These are phyloP conservation scores for Silvanus unidentatus DNA, from an alignment of 2,888 invertebrate species.

Conservation along the genomic window DNA sequence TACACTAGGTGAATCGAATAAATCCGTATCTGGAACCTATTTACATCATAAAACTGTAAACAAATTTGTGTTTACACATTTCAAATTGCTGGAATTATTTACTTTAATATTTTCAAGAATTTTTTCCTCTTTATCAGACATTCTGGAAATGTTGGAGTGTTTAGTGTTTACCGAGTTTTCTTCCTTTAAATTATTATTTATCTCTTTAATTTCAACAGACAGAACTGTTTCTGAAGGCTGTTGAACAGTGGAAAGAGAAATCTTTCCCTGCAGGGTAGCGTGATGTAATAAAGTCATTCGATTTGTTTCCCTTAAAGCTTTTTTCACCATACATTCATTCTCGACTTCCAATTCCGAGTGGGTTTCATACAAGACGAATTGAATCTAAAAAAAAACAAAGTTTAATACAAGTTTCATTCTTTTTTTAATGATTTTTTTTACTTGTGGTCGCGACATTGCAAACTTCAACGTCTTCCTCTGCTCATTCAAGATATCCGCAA, in stretches of 20 bases:
- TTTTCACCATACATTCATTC: constrained; percentile 66
- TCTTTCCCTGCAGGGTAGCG: constrained; percentile 46
- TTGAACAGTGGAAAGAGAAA: constrained; percentile 8
- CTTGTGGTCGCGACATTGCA: constrained; percentile 74
- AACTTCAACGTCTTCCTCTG: constrained; percentile 68
- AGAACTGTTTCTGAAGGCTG: constrained; percentile 4
- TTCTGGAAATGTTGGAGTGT: constrained; percentile 3
- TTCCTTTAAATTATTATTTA: constrained; percentile 37
- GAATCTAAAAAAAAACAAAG: constrained; percentile 54
- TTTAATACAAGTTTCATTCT: background rate
- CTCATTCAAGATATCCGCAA: constrained; percentile 64
- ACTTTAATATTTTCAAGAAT: constrained; percentile 26
- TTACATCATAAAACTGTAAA: background rate
- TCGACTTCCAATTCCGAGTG: constrained; percentile 72
- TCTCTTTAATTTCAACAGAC: constrained; percentile 22
- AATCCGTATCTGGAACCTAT: constrained; percentile 63
- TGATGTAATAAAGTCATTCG: constrained; percentile 64
- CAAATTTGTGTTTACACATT: too few species aligned
- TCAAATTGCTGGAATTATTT: too few species aligned
- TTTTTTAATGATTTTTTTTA: constrained; percentile 25
- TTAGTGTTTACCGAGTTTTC: constrained; percentile 8
- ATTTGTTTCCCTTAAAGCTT: constrained; percentile 65
- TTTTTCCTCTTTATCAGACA: constrained; percentile 22
- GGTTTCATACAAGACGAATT: constrained; percentile 74
- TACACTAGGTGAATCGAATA: constrained; percentile 60